A percentile compares a stretch with the other conserved stretches of the same genome.
Conservation (phyloP, 2,888 invertebrate genomes). For the Zelleria hepariella region DNA sequence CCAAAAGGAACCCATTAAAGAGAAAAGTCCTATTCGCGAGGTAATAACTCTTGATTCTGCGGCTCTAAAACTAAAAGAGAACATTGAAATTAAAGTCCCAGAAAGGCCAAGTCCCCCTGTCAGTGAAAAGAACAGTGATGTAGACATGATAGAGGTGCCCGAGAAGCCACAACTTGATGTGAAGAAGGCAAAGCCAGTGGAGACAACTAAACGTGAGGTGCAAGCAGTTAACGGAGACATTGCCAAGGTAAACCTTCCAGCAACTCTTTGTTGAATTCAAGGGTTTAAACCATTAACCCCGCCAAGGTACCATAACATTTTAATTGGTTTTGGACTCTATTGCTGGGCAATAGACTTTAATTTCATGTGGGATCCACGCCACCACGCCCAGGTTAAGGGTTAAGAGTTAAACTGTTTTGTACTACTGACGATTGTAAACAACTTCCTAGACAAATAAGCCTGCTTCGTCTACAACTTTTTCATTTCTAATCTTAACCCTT, state of each 20-base stretch:
- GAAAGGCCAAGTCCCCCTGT: background rate
- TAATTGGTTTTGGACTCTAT: too few species aligned
- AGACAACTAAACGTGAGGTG: background rate
- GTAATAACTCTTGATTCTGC: background rate
- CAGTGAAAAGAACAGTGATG: constrained; percentile 23
- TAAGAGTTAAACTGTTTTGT: too few species aligned
- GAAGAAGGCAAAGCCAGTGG: constrained; percentile 7
- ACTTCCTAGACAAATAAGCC: background rate
- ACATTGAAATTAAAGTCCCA: background rate
- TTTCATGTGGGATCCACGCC: too few species aligned
- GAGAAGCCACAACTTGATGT: background rate
- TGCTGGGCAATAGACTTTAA: too few species aligned
- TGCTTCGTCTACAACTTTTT: background rate
- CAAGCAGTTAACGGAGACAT: constrained; percentile 51
- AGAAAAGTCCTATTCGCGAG: background rate
- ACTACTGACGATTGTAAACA: too few species aligned
- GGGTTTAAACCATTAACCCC: too few species aligned
- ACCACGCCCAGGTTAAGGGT: too few species aligned
- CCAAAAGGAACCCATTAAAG: background rate
- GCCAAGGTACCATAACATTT: too few species aligned
- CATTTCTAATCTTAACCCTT: constrained; percentile 1
- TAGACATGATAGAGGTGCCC: constrained; percentile 40
- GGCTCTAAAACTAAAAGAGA: background rate
- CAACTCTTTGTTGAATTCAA: background rate
- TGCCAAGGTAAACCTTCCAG: constrained; percentile 34